Evolutionary conservation across 2,797 vertebrate species (phyloP), one percentile per base, ranked within the genome.

Genomic region (Distichodus sexfasciatus): DNA sequence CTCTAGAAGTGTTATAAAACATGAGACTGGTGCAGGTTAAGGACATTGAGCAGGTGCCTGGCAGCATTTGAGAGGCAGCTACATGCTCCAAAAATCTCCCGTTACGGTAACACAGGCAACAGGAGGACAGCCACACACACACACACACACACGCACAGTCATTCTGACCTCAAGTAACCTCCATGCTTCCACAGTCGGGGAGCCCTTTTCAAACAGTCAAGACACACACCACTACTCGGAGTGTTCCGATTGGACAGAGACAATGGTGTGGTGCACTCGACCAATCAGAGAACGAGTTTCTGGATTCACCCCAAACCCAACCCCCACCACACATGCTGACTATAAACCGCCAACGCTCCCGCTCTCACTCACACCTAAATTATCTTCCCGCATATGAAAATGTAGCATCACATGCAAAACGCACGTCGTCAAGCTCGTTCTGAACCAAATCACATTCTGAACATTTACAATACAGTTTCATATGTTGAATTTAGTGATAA

Each of bases 261-360:
- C 69, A 69, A 83, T 90, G 89, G 89, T 88, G 86, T 89, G 88
- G 80, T 80, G 71, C 71, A 65, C 61, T 82, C 62, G 79, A 82
- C 88, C 87, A 89, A 88, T 88, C 47, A 9, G 65, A 53, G 54
- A n/a, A n/a, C 6, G 54, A 54, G 33, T 61, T 47, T 24, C 3
- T 44, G 4, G 8, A 53, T 41, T 26, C 24, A 3, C 38, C 21
- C 17, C 21, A 24, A 28, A 35, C 12, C 70, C 70, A 48, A 3
- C 19, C 48, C n/a, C 63, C 31, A 19, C 17, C 21, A 40, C 47
- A 9, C 5, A 3, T 17, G 40, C 57, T 66, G 26, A 55, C 24
- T 31, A 43, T 14, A 17, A 11, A 17, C 6, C 5, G 10, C 23
- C 35, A n/a, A n/a, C n/a, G 6, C 15, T n/a, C 26, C 10, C 50